Conservation (phyloP, 1,140 invertebrate genomes). For the Dendrolimus kikuchii region DNA sequence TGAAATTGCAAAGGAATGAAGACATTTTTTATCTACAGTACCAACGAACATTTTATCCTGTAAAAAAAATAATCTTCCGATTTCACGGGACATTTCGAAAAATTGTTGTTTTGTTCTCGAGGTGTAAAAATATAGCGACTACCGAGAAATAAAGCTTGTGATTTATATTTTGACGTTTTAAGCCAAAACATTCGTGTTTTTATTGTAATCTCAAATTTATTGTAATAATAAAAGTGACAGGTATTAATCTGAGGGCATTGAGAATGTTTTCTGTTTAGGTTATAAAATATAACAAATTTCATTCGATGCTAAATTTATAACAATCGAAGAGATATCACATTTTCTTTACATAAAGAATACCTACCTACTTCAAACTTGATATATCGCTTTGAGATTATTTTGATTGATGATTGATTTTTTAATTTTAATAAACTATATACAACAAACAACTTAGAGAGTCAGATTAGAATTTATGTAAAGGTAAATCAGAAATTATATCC, state of each 20-base stretch:
- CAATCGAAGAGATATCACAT: no score
- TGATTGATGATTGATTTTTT: no score
- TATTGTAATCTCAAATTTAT: constrained; percentile 56
- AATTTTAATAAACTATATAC: no score
- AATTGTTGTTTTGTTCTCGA: constrained; percentile 56
- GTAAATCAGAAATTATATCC: no score
- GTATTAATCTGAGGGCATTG: constrained; percentile 15
- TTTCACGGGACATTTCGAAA: constrained; percentile 47
- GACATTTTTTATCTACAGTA: constrained; percentile 16
- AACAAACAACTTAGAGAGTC: no score
- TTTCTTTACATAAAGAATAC: no score
- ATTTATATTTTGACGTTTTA: constrained; percentile 58
- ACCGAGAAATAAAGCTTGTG: constrained; percentile 39
- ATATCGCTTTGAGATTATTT: no score
- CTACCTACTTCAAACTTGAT: no score
- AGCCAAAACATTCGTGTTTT: constrained; percentile 53
- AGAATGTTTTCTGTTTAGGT: no score
- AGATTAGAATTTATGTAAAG: no score
- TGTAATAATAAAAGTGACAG: constrained; percentile 39
- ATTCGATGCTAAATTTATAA: no score
- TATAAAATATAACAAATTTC: no score
- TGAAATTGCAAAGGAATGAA: constrained; percentile 23
- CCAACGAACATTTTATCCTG: constrained; percentile 3
- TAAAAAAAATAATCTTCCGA: constrained; percentile 28
- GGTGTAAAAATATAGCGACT: constrained; percentile 56